Evolutionary conservation across 2,888 invertebrate genomes (phyloP).

Genomic region (Abrostola tripartita): DNA sequence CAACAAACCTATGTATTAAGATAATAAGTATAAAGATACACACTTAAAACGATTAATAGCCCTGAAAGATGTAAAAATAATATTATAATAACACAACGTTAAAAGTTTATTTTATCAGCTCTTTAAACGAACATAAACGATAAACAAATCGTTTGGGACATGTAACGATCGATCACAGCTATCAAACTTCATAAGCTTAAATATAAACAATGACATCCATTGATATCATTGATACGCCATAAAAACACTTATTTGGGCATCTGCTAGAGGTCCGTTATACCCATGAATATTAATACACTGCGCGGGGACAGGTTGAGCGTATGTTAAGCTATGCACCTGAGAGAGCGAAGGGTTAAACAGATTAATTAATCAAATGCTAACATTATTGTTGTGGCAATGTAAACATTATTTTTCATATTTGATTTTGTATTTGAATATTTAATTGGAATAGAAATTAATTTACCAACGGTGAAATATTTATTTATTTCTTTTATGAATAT

Average conservation of each 20-base stretch:
- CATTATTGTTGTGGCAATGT: no score
- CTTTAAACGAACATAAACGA: not conserved
- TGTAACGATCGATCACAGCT: constrained; percentile 39
- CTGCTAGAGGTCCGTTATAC: constrained; percentile 32
- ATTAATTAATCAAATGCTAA: constrained; percentile 14
- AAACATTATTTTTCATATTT: not conserved
- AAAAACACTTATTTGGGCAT: constrained; percentile 23
- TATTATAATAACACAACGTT: not conserved
- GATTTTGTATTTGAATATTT: not conserved
- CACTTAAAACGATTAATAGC: no score
- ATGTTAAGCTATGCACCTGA: constrained; percentile 17
- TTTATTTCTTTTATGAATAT: no score
- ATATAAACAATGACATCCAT: constrained; percentile 36
- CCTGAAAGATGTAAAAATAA: not conserved
- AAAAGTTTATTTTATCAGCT: constrained; percentile 2
- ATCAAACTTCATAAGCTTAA: constrained; percentile 39
- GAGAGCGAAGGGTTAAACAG: constrained; percentile 11
- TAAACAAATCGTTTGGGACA: constrained; percentile 8
- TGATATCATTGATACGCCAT: constrained; percentile 25
- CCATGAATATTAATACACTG: constrained; percentile 51
- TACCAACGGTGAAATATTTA: no score
- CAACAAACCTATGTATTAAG: no score
- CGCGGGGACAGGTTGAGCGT: constrained; percentile 6
- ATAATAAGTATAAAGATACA: no score
- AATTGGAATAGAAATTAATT: not conserved